These are phyloP conservation scores for Campopleginae sp. DNA, from an alignment of 2,888 invertebrate genomes.

Conservation along the genomic window DNA sequence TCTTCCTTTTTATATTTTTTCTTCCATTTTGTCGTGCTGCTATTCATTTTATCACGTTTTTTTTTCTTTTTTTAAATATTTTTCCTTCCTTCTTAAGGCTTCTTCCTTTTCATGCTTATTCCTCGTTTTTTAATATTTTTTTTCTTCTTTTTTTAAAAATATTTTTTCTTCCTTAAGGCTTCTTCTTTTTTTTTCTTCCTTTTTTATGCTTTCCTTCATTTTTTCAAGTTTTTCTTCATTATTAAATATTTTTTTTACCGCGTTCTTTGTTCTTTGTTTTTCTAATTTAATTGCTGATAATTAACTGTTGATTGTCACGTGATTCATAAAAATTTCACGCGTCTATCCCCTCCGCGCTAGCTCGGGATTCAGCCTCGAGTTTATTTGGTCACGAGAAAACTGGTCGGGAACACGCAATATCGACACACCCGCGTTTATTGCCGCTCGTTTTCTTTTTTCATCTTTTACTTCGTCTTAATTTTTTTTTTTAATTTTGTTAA, in stretches of 20 bases:
- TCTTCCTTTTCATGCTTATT: not conserved
- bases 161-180: not conserved
- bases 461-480: not conserved
- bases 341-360: not conserved
- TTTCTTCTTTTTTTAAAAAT: not conserved
- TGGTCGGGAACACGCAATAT: constrained; percentile 26
- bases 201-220: constrained; percentile 5
- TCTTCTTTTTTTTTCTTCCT: constrained; percentile 12
- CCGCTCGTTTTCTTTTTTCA: not conserved
- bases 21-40: not conserved
- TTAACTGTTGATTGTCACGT: not conserved
- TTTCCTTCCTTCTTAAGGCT: too few relatives aligned
- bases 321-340: not conserved
- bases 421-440: constrained; percentile 10
- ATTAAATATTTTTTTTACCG: not conserved
- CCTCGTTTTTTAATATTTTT: not conserved
- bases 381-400: constrained; percentile 17
- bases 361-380: not conserved
- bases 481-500: constrained; percentile 10
- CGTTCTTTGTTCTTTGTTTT: too few relatives aligned
- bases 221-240: not conserved
- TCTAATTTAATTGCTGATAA: not conserved
- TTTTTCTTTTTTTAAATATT: too few relatives aligned
- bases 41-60: not conserved
- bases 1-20: not conserved